These are phyloP conservation scores for Ageneiosus marmoratus DNA, from an alignment of 2,113 vertebrate species.

Conservation along the genomic window DNA sequence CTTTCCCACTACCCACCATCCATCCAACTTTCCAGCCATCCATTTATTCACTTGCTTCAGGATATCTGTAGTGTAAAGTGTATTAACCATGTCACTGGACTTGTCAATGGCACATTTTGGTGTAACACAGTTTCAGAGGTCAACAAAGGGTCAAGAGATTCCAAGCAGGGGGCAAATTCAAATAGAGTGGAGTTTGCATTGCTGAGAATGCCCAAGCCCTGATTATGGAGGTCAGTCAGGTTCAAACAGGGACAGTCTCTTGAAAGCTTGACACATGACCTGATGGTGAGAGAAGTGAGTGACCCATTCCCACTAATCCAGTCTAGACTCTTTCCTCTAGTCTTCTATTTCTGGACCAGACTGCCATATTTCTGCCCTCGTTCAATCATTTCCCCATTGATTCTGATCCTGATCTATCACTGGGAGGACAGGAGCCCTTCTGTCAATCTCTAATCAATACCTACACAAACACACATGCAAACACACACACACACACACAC, in stretches of 20 bases:
- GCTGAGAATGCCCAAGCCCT: neutral
- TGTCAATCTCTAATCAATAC: slow-evolving; percentile 63
- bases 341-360: slow-evolving; percentile 67
- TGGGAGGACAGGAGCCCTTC: slow-evolving; percentile 65
- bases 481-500: slow-evolving; percentile 39
- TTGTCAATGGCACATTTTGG: slow-evolving; percentile 45
- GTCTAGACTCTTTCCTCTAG: slow-evolving; percentile 54
- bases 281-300: neutral
- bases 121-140: slow-evolving; percentile 19
- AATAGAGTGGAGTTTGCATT: neutral
- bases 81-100: slow-evolving; percentile 30
- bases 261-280: slow-evolving; percentile 32
- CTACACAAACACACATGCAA: slow-evolving; percentile 23
- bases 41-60: slow-evolving; percentile 33
- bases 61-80: slow-evolving; percentile 35
- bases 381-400: slow-evolving; percentile 72
- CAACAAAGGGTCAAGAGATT: slow-evolving; percentile 36
- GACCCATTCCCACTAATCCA: slow-evolving; percentile 41
- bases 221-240: neutral
- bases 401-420: slow-evolving; percentile 69
- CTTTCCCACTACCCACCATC: slow-evolving; percentile 5
- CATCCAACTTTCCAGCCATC: slow-evolving; percentile 25
- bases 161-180: neutral
- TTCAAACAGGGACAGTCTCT: neutral
- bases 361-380: slow-evolving; percentile 34